These are phyloP conservation scores for Leucophenga maculata DNA, from an alignment of 2,888 invertebrate genomes.

Conservation along the genomic window DNA sequence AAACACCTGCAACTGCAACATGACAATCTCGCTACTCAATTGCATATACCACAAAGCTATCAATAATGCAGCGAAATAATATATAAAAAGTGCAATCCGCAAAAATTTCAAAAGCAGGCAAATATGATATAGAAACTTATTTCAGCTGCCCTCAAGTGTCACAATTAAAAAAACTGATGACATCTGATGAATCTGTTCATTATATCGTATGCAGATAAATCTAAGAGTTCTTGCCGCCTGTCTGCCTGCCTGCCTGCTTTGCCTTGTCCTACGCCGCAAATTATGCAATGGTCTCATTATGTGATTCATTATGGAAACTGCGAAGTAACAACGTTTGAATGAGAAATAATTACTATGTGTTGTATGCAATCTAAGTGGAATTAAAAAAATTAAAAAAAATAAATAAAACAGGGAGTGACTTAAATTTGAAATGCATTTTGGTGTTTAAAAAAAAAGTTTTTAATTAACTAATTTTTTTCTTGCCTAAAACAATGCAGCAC, in stretches of 20 bases:
- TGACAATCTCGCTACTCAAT: not conserved
- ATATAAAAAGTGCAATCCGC: not conserved
- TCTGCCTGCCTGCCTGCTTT: not conserved
- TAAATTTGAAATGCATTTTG: too few species aligned
- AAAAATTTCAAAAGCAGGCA: not conserved
- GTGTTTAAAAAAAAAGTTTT: too few species aligned
- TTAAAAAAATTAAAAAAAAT: too few species aligned
- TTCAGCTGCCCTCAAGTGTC: conserved; percentile 8
- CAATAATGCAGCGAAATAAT: not conserved
- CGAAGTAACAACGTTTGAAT: too few species aligned
- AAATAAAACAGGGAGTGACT: too few species aligned
- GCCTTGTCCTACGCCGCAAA: not conserved
- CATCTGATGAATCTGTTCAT: not conserved
- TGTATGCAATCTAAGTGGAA: too few species aligned
- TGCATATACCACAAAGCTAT: not conserved
- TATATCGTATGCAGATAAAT: not conserved
- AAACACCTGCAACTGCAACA: too few species aligned
- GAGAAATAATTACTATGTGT: too few species aligned
- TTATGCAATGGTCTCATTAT: conserved; percentile 25
- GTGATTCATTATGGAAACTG: not conserved
- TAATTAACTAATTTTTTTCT: too few species aligned
- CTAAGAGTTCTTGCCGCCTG: not conserved
- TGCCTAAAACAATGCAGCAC: too few species aligned
- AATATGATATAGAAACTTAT: too few species aligned
- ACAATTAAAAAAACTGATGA: conserved; percentile 21